Conservation (phyloP, 2,797 vertebrate species). For the Sylvia borin region DNA sequence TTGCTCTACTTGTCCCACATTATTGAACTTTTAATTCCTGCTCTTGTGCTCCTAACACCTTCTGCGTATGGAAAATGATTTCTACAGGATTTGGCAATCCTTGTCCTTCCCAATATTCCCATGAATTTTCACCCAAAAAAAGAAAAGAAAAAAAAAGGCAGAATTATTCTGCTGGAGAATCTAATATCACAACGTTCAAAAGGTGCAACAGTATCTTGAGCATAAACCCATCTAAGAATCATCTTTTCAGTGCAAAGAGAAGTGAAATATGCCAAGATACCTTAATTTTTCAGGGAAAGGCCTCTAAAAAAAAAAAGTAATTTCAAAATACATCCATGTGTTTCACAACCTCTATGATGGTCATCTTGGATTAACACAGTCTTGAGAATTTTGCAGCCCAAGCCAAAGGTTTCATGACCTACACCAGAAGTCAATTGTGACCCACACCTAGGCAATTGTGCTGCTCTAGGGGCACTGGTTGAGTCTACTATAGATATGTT, state of each 20-base stretch:
- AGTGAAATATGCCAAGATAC: not conserved
- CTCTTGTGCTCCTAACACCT: not conserved
- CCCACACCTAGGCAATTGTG: not conserved
- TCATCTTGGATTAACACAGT: not conserved
- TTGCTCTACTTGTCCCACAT: not conserved
- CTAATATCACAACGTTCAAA: not conserved
- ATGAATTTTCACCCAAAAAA: not conserved
- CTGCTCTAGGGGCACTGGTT: accelerated
- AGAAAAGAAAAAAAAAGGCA: not conserved
- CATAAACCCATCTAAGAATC: not conserved
- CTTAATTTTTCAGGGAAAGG: not conserved
- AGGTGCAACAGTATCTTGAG: not conserved
- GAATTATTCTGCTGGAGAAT: not conserved
- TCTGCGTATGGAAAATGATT: not conserved
- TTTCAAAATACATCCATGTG: not conserved
- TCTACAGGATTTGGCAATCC: not conserved
- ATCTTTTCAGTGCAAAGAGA: not conserved
- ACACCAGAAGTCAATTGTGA: not conserved
- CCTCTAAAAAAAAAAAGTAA: not conserved
- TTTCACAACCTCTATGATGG: not conserved
- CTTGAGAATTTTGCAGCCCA: not conserved
- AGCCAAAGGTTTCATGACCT: not conserved
- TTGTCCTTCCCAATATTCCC: not conserved
- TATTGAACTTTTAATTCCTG: not conserved
- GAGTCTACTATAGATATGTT: not conserved